phyloP scores from a whole-genome alignment of 1,140 invertebrate genomes.

The Pogonomyrmex californicus region DNA sequence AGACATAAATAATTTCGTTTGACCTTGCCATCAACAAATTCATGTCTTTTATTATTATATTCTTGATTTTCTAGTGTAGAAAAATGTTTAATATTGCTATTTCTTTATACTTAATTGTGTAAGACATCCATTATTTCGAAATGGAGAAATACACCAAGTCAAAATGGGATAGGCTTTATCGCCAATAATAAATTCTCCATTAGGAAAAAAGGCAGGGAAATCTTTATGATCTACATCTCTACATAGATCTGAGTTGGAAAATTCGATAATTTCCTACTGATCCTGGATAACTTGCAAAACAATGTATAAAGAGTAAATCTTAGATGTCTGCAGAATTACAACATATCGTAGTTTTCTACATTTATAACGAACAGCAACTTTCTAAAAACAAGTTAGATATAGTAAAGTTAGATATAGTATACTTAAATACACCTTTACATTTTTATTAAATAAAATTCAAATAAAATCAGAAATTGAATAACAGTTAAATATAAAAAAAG shows the following conservation, averaged over 20 bases:
- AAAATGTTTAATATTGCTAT: neutral
- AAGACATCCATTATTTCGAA: neutral
- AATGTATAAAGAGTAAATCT: neutral
- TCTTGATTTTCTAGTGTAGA: neutral
- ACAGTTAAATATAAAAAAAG: neutral
- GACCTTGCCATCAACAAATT: neutral
- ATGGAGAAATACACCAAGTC: neutral
- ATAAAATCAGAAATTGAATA: neutral
- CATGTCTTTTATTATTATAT: neutral
- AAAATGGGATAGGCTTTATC: neutral
- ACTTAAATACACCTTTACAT: neutral
- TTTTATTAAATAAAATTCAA: neutral
- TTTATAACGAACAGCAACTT: constrained; percentile 6
- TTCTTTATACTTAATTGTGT: neutral
- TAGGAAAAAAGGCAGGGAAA: neutral
- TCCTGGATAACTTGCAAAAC: neutral
- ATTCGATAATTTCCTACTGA: neutral
- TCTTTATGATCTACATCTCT: neutral
- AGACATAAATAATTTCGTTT: constrained; percentile 5
- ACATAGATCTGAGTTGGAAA: constrained; percentile 2
- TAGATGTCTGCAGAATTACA: neutral
- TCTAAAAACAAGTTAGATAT: neutral
- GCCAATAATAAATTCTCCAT: neutral
- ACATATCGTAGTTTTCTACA: neutral
- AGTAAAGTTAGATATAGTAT: neutral